phyloP scores from a whole-genome alignment of 2,797 vertebrate species.

The Merluccius polli region DNA sequence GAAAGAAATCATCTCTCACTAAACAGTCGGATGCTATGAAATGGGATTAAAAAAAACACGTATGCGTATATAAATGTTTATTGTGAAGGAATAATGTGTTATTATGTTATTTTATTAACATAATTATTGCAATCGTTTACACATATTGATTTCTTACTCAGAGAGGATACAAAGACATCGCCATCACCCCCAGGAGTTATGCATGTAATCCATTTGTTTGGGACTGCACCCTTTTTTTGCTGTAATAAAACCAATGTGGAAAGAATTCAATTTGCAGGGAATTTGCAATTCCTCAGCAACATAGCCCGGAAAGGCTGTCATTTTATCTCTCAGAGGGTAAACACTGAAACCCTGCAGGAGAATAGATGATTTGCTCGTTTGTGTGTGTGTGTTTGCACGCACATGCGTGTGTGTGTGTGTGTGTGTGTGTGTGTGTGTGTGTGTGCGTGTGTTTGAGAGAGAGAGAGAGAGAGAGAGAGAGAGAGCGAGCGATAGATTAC shows the following conservation, averaged over 20 bases:
- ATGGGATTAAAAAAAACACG: not conserved
- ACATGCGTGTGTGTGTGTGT: not conserved
- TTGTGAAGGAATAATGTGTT: not conserved
- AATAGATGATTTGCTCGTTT: not conserved
- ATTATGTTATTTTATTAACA: not conserved
- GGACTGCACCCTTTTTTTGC: not conserved
- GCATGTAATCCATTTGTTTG: not conserved
- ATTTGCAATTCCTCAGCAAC: not conserved
- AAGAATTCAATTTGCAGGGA: not conserved
- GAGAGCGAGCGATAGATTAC: not conserved
- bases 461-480: not conserved
- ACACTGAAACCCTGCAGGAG: not conserved
- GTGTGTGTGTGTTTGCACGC: no score
- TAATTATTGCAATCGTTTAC: not conserved
- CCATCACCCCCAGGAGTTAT: not conserved
- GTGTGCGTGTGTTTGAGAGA: not conserved
- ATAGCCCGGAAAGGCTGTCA: not conserved
- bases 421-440: constrained; percentile 2
- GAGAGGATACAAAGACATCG: not conserved
- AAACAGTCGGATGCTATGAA: not conserved
- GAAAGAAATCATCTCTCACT: not conserved
- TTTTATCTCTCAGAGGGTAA: constrained; percentile 4
- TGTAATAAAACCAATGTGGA: not conserved
- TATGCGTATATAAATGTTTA: not conserved
- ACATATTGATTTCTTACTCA: not conserved